Base-by-base conservation (phyloP, 2,888 invertebrate genomes). In the Gastracanthus pulcherrimus region DNA sequence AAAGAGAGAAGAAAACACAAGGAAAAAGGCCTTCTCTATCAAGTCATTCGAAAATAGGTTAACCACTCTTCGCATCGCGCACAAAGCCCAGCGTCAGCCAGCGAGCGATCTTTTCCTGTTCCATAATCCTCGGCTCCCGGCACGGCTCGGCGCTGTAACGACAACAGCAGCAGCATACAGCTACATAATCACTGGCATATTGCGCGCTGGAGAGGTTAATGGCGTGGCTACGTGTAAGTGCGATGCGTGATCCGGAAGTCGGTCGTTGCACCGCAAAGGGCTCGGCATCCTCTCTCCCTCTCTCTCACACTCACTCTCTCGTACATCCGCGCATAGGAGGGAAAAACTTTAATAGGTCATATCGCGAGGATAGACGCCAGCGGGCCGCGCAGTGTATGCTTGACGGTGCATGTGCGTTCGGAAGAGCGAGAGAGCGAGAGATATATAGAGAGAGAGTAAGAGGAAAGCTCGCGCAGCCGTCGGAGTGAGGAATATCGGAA, bases 401-500 rank as follows among this genome's bases (percentile, higher is more conserved):
- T 58, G 51, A n/a, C 7, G 19, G 74, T 16, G 74, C 48, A 3
- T 71, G 60, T 19, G 67, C 36, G 70, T 66, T 29, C 31, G n/a
- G 26, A 23, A 45, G 16, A 45, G 16, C 0, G 45, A 45, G n/a
- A 45, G n/a, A n/a, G n/a, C n/a, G n/a, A n/a, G n/a, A n/a, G n/a
- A n/a, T n/a, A n/a, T n/a, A n/a, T n/a, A n/a, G n/a, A n/a, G n/a
- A n/a, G n/a, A n/a, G n/a, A n/a, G n/a, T n/a, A n/a, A n/a, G n/a
- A n/a, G n/a, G n/a, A n/a, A n/a, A n/a, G n/a, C n/a, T n/a, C n/a
- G 3, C 45, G 16, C 31, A 16, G 31, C 13, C 16, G 29, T 6
- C 31, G 23, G 11, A 26, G 26, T 29, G 60, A 58, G 69, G 79
- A 70, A 79, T 84, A 83, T 80, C 82, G 81, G 51, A 31, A 82